phyloP scores from a whole-genome alignment of 2,888 invertebrate species.

The Spatulosminthurus flaviceps region DNA sequence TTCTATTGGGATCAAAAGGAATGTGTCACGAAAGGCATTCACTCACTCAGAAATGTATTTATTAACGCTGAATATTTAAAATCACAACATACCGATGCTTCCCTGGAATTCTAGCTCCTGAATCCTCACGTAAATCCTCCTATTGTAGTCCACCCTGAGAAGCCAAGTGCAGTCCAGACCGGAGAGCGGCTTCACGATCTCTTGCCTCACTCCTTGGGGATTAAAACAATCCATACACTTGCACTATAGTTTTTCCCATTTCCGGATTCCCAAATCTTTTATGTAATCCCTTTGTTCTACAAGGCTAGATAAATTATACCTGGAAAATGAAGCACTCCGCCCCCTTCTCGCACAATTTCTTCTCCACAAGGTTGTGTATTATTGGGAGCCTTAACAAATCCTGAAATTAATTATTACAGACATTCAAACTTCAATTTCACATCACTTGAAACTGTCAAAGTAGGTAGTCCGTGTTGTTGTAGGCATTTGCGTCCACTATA shows the following conservation, averaged over 20 bases:
- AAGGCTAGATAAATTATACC: no score
- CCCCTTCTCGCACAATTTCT: conserved; percentile 60
- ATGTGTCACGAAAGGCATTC: neutral
- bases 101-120: conserved; percentile 67
- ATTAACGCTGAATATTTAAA: no score
- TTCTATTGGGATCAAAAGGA: conserved; percentile 59
- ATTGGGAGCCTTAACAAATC: neutral
- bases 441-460: no score
- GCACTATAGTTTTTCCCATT: no score
- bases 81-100: conserved; percentile 65
- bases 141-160: conserved; percentile 66
- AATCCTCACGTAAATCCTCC: conserved; percentile 67
- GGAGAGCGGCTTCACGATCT: neutral
- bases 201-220: neutral
- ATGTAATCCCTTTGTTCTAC: neutral
- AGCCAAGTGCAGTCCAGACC: conserved; percentile 68
- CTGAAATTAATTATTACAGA: no score
- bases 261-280: no score
- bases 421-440: no score
- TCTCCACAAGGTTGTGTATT: conserved; percentile 31
- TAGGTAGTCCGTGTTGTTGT: no score
- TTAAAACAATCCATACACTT: no score
- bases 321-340: conserved; percentile 67
- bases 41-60: no score
- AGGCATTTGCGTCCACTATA: no score